Evolutionary conservation across 2,113 vertebrate genomes (phyloP).

Genomic region (Osmerus eperlanus): DNA sequence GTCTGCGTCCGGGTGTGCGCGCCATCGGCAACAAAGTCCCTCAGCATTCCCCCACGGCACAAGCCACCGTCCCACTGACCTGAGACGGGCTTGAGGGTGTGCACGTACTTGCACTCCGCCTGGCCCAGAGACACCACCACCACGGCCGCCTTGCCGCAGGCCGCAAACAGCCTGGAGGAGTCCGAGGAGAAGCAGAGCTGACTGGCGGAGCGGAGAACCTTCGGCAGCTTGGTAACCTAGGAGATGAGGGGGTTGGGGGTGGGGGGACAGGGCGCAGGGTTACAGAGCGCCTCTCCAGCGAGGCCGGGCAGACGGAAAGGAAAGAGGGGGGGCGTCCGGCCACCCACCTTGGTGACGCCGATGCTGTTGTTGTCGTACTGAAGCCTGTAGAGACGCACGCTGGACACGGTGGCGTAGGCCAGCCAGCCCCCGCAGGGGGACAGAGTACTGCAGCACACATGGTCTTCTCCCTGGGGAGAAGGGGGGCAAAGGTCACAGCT

Average conservation of each 20-base stretch:
- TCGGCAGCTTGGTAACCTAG: conserved; percentile 81
- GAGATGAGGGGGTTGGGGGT: not conserved
- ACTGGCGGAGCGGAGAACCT: conserved; percentile 69
- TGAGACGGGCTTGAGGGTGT: conserved; percentile 73
- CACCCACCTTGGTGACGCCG: conserved; percentile 77
- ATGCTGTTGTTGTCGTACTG: conserved; percentile 61
- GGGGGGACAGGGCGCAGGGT: too few species aligned
- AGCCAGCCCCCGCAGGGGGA: conserved; percentile 91
- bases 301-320: not conserved
- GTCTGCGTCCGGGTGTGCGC: too few species aligned
- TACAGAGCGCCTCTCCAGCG: not conserved
- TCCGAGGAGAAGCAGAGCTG: conserved; percentile 87
- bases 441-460: conserved; percentile 85
- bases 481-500: conserved; percentile 12
- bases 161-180: conserved; percentile 80
- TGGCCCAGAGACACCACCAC: conserved; percentile 72
- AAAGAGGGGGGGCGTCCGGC: not conserved
- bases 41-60: too few species aligned
- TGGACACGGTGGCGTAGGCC: conserved; percentile 76
- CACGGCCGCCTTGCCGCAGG: conserved; percentile 72
- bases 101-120: conserved; percentile 71
- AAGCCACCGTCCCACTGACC: conserved; percentile 61
- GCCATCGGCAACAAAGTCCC: too few species aligned
- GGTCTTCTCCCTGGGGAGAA: conserved; percentile 81
- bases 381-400: conserved; percentile 80